These are phyloP conservation scores for Galbula dea DNA, from an alignment of 2,113 vertebrate genomes.

Conservation along the genomic window DNA sequence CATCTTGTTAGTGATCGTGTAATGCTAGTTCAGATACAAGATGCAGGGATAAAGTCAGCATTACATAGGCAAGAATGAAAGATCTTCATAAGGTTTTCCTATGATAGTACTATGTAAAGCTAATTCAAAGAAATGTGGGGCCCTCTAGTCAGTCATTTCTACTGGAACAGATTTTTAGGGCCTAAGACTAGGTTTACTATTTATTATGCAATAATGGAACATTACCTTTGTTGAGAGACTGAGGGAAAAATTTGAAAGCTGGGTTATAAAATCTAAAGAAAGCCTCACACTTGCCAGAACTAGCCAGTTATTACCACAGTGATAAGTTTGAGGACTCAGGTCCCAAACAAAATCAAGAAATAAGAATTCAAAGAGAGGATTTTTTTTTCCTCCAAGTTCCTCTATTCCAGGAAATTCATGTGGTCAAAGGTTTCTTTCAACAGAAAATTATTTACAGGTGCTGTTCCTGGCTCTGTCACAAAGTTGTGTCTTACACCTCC, in stretches of 20 bases:
- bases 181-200: background rate
- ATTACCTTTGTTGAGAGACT: conserved; percentile 30
- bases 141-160: background rate
- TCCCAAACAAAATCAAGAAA: conserved; percentile 17
- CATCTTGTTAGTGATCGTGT: conserved; percentile 7
- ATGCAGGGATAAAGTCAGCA: conserved; percentile 4
- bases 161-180: conserved; percentile 7
- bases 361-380: conserved; percentile 6
- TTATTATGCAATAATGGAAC: conserved; percentile 10
- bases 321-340: conserved; percentile 1
- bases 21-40: conserved; percentile 5
- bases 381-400: background rate
- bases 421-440: conserved; percentile 47
- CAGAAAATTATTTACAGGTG: conserved; percentile 63
- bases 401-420: conserved; percentile 43
- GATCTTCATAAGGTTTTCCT: conserved; percentile 31
- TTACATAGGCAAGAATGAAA: conserved; percentile 21
- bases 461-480: conserved; percentile 55
- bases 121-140: conserved; percentile 10
- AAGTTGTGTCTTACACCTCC: conserved; percentile 35
- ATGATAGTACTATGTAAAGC: background rate
- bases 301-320: conserved; percentile 4
- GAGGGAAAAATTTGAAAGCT: conserved; percentile 27
- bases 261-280: background rate
- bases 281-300: conserved; percentile 1